Conservation (phyloP, 1,140 invertebrate genomes). For the Steinernema feltiae region DNA sequence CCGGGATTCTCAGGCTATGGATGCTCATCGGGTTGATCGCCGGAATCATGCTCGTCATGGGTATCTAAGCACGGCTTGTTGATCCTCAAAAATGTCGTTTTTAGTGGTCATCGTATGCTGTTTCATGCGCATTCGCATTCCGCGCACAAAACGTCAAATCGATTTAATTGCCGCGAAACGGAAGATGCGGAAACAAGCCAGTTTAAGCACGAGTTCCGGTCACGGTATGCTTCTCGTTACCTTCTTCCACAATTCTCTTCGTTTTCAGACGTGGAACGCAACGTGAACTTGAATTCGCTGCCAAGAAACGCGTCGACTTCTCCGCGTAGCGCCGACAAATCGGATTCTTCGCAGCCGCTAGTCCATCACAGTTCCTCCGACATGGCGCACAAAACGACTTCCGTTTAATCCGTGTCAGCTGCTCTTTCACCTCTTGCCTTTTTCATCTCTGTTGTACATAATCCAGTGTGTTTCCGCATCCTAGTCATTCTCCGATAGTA, state of each 20-base stretch:
- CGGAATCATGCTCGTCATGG: slow-evolving; percentile 53
- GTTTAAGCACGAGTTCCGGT: neutral
- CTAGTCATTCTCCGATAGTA: neutral
- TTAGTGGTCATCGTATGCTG: slow-evolving; percentile 55
- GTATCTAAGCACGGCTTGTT: no score
- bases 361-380: neutral
- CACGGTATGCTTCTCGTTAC: neutral
- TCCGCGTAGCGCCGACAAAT: neutral
- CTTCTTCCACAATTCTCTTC: neutral
- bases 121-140: slow-evolving; percentile 49
- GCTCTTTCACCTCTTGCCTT: neutral
- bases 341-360: neutral
- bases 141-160: slow-evolving; percentile 56
- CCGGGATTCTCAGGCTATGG: slow-evolving; percentile 38
- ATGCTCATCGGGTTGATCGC: slow-evolving; percentile 54
- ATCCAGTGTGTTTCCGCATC: neutral
- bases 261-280: neutral
- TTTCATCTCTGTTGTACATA: slow-evolving; percentile 4
- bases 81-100: neutral
- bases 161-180: slow-evolving; percentile 49
- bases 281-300: neutral
- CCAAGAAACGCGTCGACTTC: neutral
- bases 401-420: neutral
- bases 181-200: slow-evolving; percentile 43
- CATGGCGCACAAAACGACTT: slow-evolving; percentile 1